Base-by-base conservation (phyloP, 2,888 invertebrate genomes). In the Watsonalla binaria region DNA sequence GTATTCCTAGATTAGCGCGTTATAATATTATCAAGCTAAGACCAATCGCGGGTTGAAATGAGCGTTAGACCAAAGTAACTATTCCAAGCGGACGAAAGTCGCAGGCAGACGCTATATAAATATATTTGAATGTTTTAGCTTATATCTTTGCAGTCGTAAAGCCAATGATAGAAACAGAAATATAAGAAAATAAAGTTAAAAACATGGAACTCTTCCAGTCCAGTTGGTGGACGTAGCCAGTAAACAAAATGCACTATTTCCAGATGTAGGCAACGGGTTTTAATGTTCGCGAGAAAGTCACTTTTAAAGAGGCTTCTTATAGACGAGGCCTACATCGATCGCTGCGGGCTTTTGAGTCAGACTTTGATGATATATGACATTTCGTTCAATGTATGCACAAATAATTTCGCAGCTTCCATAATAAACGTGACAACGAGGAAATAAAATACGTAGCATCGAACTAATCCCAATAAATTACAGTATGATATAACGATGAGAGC, bases 391-490 rank as follows among this genome's bases (percentile, higher is more conserved):
- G 46, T 6, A 46, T 14, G 2, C 9, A 7, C 15, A 11, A 42
- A 11, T 8, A 42, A 1, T 8, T 42, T 11, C 11, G 42, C 11
- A 42, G 5, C 42, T 8, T 42, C 24, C 8, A 42, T 42, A 11
- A 11, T 42, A 37, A 37, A 37, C 37, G 42, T 11, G 42, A 8
- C 11, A 62, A 60, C 52, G 55, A 45, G 42, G 51, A 46, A 50
- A 46, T 53, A 48, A 51, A 46, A 54, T 47, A 62, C 55, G 59
- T 55, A 57, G 51, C 48, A 52, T 56, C 15, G 2, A 9, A 47
- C 67, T 74, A 75, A 76, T 73, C 66, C 69, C 61, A 60, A 67
- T 68, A 64, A 67, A 75, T 69, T 63, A 65, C 62, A 58, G 42
- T 52, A 35, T 59, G 62, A 61, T 61, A 66, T 61, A 68, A 69